Percentiles rank a stretch among this genome's conserved stretches.
Evolutionary conservation across 2,888 invertebrate species (phyloP).

Genomic region (Oligia strigilis): DNA sequence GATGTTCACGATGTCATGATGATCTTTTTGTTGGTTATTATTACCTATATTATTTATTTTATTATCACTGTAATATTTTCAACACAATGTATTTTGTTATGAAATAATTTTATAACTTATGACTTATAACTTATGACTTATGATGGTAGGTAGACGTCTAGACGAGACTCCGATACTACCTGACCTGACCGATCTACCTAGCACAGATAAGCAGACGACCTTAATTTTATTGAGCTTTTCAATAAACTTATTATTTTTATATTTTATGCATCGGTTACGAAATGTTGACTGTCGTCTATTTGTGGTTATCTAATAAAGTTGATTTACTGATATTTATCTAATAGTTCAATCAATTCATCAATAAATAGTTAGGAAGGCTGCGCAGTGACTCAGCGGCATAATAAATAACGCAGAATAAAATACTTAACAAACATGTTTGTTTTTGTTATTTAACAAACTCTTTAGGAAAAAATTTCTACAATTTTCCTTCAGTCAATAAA

Average conservation of each 20-base stretch:
- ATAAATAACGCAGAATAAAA: conserved; percentile 14
- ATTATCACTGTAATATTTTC: too few relatives aligned
- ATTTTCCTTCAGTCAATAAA: neutral
- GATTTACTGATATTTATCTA: neutral
- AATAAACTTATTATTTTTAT: neutral
- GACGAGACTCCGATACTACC: neutral
- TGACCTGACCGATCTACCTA: too few relatives aligned
- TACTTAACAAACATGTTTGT: conserved; percentile 28
- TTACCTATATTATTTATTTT: too few relatives aligned
- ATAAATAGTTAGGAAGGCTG: neutral
- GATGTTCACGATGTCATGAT: too few relatives aligned
- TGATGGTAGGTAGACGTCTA: neutral
- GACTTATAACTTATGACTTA: too few relatives aligned
- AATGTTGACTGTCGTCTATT: neutral
- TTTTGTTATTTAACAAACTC: conserved; percentile 6
- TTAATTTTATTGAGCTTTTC: neutral
- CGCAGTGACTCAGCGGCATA: neutral
- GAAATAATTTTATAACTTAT: too few relatives aligned
- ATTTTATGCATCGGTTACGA: neutral
- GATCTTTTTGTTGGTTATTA: too few relatives aligned
- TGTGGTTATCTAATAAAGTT: neutral
- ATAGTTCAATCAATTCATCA: neutral
- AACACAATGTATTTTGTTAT: too few relatives aligned
- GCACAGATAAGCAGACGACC: neutral
- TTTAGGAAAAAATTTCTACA: conserved; percentile 31